Conservation (phyloP, 2,888 invertebrate genomes). For the Dryococelus australis region DNA sequence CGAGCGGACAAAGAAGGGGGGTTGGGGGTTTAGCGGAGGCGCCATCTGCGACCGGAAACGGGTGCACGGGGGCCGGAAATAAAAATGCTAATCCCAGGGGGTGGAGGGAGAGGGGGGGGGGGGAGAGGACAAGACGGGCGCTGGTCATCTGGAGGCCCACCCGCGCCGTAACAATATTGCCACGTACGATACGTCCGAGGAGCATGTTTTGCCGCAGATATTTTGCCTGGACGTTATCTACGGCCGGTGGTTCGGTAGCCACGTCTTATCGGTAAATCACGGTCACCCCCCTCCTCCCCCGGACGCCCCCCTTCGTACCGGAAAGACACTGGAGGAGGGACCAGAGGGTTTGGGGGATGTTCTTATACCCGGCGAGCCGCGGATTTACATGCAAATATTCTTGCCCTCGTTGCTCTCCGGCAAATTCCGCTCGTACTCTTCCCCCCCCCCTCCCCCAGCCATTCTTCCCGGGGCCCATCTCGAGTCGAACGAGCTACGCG, state of each 20-base stretch:
- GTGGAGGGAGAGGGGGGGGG: too few relatives aligned
- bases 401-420: neutral
- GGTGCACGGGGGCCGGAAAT: neutral
- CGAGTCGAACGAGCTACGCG: neutral
- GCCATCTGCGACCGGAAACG: constrained; percentile 2
- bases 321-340: neutral
- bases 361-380: neutral
- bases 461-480: neutral
- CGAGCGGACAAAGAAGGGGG: neutral
- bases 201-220: neutral
- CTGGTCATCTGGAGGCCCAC: neutral
- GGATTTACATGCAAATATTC: neutral
- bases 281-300: neutral
- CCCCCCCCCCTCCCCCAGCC: neutral
- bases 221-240: neutral
- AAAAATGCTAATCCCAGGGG: neutral
- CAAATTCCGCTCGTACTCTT: neutral
- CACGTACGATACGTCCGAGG: neutral
- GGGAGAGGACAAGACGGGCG: too few relatives aligned
- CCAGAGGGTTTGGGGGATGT: neutral
- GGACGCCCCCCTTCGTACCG: neutral
- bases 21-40: neutral
- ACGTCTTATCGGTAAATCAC: constrained; percentile 9
- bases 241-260: neutral
- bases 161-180: too few relatives aligned